Evolutionary conservation across 2,888 invertebrate species (phyloP).

Genomic region (Conistra vaccinii): DNA sequence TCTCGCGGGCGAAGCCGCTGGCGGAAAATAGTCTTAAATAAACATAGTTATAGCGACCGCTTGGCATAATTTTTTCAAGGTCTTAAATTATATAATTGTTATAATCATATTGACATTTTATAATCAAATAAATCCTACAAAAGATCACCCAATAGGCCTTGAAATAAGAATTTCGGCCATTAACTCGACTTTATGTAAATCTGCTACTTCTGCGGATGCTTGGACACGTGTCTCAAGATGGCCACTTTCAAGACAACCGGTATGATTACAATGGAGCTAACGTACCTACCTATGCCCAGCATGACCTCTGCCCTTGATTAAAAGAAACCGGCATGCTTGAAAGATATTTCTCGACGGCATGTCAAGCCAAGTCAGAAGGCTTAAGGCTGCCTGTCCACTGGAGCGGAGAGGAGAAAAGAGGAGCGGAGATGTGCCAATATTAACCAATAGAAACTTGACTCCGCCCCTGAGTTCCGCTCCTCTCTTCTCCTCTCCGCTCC

Average conservation of each 20-base stretch:
- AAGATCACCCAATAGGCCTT: slow-evolving; percentile 44
- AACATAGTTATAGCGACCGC: background rate
- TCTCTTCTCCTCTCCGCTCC: no score
- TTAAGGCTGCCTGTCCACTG: no score
- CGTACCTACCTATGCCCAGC: background rate
- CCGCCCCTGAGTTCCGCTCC: no score
- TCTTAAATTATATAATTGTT: background rate
- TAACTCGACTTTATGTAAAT: slow-evolving; percentile 38
- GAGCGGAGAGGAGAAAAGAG: no score
- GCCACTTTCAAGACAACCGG: slow-evolving; percentile 45
- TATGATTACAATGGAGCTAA: slow-evolving; percentile 11
- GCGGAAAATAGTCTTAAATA: no score
- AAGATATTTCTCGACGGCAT: no score
- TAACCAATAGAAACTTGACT: no score
- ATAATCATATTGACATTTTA: background rate
- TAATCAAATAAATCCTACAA: slow-evolving; percentile 1
- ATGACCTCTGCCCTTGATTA: background rate
- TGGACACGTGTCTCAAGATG: slow-evolving; percentile 24
- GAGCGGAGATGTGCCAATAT: no score
- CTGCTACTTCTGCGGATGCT: slow-evolving; percentile 7
- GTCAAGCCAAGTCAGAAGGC: no score
- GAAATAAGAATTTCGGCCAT: slow-evolving; percentile 43
- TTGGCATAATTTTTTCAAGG: slow-evolving; percentile 21
- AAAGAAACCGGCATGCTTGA: no score
- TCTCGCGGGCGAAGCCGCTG: no score